phyloP scores from a whole-genome alignment of 1,140 invertebrate species.

The Atta colombica region DNA sequence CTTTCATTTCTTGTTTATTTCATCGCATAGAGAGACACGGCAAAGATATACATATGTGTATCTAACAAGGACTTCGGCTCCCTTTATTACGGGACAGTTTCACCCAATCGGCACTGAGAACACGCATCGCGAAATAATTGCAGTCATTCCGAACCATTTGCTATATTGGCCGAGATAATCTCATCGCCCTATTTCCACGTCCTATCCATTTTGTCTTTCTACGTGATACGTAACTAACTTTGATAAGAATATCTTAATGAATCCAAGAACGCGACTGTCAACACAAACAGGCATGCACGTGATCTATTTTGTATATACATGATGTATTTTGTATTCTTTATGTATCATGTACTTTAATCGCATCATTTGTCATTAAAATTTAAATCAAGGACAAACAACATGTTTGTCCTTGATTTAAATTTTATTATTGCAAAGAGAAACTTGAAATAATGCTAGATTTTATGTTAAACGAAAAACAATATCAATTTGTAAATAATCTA shows the following conservation, averaged over 20 bases:
- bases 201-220: slow-evolving; percentile 80
- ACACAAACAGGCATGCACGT: neutral
- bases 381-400: too few species aligned
- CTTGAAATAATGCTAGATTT: neutral
- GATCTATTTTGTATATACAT: neutral
- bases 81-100: slow-evolving; percentile 69
- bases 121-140: slow-evolving; percentile 83
- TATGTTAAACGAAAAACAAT: neutral
- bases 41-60: slow-evolving; percentile 35
- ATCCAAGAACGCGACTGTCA: slow-evolving; percentile 11
- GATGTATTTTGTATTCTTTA: neutral
- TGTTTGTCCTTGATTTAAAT: neutral
- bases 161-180: slow-evolving; percentile 84
- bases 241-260: slow-evolving; percentile 34
- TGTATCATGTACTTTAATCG: neutral
- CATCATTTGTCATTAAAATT: neutral
- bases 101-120: slow-evolving; percentile 68
- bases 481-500: neutral
- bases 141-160: slow-evolving; percentile 83
- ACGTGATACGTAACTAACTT: slow-evolving; percentile 76
- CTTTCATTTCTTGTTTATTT: neutral
- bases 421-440: slow-evolving; percentile 6
- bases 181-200: slow-evolving; percentile 82
- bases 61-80: slow-evolving; percentile 57
- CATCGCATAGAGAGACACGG: neutral